phyloP scores from a whole-genome alignment of 2,113 vertebrate species.

The Phainopepla nitens region DNA sequence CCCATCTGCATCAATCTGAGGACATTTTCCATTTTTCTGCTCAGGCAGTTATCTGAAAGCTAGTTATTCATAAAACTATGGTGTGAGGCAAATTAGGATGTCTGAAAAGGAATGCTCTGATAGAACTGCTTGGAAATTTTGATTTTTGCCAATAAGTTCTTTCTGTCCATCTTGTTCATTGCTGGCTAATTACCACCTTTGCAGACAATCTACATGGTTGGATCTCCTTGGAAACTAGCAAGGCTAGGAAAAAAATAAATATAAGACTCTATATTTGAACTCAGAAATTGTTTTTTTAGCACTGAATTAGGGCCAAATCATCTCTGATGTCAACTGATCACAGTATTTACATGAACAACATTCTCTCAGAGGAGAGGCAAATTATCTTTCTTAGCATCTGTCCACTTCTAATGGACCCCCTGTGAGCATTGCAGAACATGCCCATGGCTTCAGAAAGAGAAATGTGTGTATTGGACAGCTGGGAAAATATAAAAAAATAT shows the following conservation, averaged over 20 bases:
- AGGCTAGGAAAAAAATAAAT: neutral
- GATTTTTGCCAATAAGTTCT: constrained; percentile 17
- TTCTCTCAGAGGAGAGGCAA: neutral
- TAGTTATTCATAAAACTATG: neutral
- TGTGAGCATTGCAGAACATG: rapidly evolving
- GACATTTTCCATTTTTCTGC: neutral
- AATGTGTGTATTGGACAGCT: neutral
- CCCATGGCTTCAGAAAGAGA: neutral
- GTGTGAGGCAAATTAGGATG: neutral
- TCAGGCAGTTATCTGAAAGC: neutral
- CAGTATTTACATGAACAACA: neutral
- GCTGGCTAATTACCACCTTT: constrained; percentile 44
- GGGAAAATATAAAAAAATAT: neutral
- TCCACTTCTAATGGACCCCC: neutral
- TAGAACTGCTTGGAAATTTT: neutral
- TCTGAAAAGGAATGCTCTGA: constrained; percentile 1
- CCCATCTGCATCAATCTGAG: neutral
- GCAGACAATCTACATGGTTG: constrained; percentile 28
- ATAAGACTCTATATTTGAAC: neutral
- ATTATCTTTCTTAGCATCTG: neutral
- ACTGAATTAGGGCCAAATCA: neutral
- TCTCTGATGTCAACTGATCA: neutral
- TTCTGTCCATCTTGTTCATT: constrained; percentile 45
- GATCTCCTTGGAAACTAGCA: constrained; percentile 57
- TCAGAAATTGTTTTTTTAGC: neutral